phyloP scores from a whole-genome alignment of 2,888 invertebrate genomes.

The Sesia bembeciformis region DNA sequence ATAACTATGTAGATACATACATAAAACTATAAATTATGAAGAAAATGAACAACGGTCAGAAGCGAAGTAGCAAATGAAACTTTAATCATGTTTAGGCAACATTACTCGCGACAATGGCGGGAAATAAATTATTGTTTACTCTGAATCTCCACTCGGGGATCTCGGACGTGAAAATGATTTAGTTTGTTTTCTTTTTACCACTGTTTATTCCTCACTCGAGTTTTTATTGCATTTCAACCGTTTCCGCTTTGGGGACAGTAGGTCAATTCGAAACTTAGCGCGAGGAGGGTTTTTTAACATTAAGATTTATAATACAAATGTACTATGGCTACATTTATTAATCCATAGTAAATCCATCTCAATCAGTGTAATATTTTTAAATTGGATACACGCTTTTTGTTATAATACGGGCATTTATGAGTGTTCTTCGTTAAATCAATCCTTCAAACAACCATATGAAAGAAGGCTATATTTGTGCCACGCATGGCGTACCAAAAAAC shows the following conservation, averaged over 20 bases:
- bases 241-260: background rate
- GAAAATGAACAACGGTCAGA: background rate
- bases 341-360: too few species aligned
- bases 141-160: background rate
- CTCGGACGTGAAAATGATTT: background rate
- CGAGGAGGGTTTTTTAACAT: too few species aligned
- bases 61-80: background rate
- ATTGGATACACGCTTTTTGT: too few species aligned
- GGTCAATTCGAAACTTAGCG: background rate
- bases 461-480: too few species aligned
- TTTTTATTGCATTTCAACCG: background rate
- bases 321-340: too few species aligned
- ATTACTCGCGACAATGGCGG: background rate
- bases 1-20: too few species aligned
- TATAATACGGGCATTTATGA: too few species aligned
- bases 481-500: too few species aligned
- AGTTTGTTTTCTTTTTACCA: background rate
- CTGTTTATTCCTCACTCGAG: background rate
- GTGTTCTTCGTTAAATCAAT: too few species aligned
- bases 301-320: too few species aligned
- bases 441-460: too few species aligned
- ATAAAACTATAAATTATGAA: background rate
- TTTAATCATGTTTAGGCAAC: background rate
- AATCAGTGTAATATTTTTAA: too few species aligned
- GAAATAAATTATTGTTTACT: background rate